A percentile compares a stretch with the other conserved stretches of the same genome.
phyloP scores from a whole-genome alignment of 2,797 vertebrate genomes.

The Bryconaethiops microstoma region DNA sequence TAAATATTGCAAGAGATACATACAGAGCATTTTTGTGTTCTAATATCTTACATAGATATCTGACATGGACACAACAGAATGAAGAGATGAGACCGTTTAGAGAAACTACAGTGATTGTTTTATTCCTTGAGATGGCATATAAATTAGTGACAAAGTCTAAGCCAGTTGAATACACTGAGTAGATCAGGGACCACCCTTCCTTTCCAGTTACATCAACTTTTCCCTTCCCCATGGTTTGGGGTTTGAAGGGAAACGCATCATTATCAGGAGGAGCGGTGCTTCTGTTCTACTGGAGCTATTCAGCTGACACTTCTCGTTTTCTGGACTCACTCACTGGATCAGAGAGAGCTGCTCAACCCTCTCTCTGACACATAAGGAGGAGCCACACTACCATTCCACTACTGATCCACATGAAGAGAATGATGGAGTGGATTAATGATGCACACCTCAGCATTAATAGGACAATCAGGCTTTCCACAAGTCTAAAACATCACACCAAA shows the following conservation, averaged over 20 bases:
- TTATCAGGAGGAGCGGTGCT: constrained; percentile 64
- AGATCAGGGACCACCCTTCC: constrained; percentile 58
- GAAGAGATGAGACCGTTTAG: constrained; percentile 21
- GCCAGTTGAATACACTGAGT: constrained; percentile 59
- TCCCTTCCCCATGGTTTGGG: constrained; percentile 66
- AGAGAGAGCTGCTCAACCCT: constrained; percentile 83
- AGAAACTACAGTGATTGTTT: constrained; percentile 64
- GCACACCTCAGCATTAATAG: constrained; percentile 22
- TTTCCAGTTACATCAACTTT: constrained; percentile 71
- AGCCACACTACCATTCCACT: constrained; percentile 54
- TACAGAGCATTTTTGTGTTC: background rate
- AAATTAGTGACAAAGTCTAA: constrained; percentile 61
- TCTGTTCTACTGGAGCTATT: constrained; percentile 57
- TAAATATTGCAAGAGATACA: background rate
- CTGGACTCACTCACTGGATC: constrained; percentile 55
- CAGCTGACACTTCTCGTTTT: constrained; percentile 53
- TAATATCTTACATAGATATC: background rate
- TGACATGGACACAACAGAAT: background rate
- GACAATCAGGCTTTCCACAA: constrained; percentile 19
- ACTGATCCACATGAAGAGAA: constrained; percentile 43
- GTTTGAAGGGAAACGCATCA: constrained; percentile 76
- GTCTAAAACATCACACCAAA: constrained; percentile 24
- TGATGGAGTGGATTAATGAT: constrained; percentile 41
- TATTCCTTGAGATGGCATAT: constrained; percentile 76
- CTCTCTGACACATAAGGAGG: constrained; percentile 59